Percentiles rank a stretch among this genome's conserved stretches.
Evolutionary conservation across 2,888 invertebrate species (phyloP).

Genomic region (Helicoverpa assulta): DNA sequence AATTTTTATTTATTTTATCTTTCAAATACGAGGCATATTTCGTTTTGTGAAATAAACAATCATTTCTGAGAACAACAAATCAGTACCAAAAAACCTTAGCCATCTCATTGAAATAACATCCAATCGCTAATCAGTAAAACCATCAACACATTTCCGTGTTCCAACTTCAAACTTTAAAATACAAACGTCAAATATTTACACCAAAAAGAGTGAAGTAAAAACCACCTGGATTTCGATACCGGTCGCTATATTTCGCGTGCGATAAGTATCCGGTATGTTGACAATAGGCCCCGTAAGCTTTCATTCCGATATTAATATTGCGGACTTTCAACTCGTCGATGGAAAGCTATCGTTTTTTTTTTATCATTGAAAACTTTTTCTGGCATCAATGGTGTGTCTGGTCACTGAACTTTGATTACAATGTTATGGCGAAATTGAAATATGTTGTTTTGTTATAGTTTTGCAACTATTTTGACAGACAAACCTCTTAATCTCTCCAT

Average conservation of each 20-base stretch:
- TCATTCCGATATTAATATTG: constrained; percentile 85
- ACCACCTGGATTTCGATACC: constrained; percentile 55
- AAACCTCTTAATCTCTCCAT: no score
- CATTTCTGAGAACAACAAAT: not conserved
- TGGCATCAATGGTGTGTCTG: constrained; percentile 41
- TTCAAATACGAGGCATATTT: no score
- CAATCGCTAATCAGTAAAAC: constrained; percentile 40
- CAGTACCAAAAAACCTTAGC: not conserved
- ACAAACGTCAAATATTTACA: constrained; percentile 52
- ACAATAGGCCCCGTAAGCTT: constrained; percentile 68
- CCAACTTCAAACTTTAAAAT: constrained; percentile 30
- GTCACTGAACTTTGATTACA: constrained; percentile 49
- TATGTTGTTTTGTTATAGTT: constrained; percentile 3
- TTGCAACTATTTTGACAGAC: no score
- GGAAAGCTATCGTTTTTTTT: constrained; percentile 72
- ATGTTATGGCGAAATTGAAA: constrained; percentile 46
- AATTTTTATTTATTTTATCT: no score
- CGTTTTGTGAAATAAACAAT: no score
- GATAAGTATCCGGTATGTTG: constrained; percentile 53
- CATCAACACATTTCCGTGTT: constrained; percentile 30
- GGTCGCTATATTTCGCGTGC: constrained; percentile 45
- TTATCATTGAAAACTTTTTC: constrained; percentile 68
- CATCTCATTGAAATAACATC: constrained; percentile 24
- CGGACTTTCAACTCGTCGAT: constrained; percentile 72
- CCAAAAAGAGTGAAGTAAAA: constrained; percentile 33